phyloP scores from a whole-genome alignment of 30 jellyfish, hydroid and myxozoan species.

The Pseudorhiza aurosa region DNA sequence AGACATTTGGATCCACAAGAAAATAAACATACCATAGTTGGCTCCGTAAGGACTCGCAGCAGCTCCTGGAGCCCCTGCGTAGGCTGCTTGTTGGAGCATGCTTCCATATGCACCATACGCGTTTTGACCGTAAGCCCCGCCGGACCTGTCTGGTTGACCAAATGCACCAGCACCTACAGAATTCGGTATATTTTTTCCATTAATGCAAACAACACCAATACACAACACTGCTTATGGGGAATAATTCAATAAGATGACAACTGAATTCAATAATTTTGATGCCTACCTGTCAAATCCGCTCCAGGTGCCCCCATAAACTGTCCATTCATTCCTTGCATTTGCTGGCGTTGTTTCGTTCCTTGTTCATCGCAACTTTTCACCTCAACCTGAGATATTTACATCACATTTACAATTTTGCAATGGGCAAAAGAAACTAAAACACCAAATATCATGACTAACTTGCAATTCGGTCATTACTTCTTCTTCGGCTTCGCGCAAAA shows the following conservation, averaged over 20 bases:
- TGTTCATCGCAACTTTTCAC: slow-evolving; percentile 72
- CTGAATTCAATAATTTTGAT: too few relatives aligned
- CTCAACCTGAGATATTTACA: slow-evolving; percentile 39
- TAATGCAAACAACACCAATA: too few relatives aligned
- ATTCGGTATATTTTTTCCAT: too few relatives aligned
- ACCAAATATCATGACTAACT: too few relatives aligned
- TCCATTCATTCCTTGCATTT: slow-evolving; percentile 61
- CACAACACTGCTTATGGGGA: too few relatives aligned
- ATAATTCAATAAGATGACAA: too few relatives aligned
- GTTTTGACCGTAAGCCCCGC: slow-evolving; percentile 33
- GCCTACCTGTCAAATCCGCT: slow-evolving; percentile 35
- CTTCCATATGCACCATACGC: slow-evolving; percentile 69
- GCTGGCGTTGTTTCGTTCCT: slow-evolving; percentile 30
- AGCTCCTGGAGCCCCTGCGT: slow-evolving; percentile 86
- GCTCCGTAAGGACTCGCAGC: slow-evolving; percentile 71
- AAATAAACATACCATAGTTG: slow-evolving; percentile 54
- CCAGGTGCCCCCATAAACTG: slow-evolving; percentile 77
- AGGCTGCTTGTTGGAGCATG: slow-evolving; percentile 69
- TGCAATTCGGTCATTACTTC: too few relatives aligned
- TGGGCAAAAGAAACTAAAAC: too few relatives aligned
- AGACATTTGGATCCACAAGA: too few relatives aligned
- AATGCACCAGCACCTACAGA: slow-evolving; percentile 12
- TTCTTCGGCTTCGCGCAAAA: too few relatives aligned
- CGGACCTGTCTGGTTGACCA: slow-evolving; percentile 54
- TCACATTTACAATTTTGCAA: too few relatives aligned